Percentiles rank a stretch among this genome's conserved stretches.
Evolutionary conservation across 2,888 invertebrate species (phyloP).

Genomic region (Nemotelus nigrinus): DNA sequence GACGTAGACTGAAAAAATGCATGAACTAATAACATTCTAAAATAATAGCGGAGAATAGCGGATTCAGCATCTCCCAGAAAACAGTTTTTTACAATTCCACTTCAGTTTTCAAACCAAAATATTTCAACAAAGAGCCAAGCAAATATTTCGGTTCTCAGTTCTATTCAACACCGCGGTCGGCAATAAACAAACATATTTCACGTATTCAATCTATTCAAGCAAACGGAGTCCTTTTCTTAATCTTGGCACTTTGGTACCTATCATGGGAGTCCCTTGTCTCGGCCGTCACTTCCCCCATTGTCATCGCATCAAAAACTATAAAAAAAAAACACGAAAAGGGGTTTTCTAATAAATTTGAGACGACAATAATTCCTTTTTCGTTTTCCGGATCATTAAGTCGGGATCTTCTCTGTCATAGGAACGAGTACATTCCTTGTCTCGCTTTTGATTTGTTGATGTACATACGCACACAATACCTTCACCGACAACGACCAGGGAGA

Average conservation of each 20-base stretch:
- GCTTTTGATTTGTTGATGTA: constrained; percentile 40
- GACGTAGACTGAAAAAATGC: too few relatives aligned
- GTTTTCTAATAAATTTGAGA: constrained; percentile 39
- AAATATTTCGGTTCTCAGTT: too few relatives aligned
- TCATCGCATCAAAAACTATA: neutral
- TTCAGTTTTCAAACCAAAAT: too few relatives aligned
- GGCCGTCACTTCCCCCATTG: neutral
- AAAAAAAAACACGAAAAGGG: constrained; percentile 28
- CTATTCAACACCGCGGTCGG: neutral
- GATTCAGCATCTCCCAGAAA: too few relatives aligned
- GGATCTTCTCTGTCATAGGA: constrained; percentile 11
- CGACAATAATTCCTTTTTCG: constrained; percentile 42
- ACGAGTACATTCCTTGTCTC: constrained; percentile 21
- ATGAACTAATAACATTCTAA: too few relatives aligned
- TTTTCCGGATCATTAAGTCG: constrained; percentile 41
- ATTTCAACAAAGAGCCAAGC: too few relatives aligned
- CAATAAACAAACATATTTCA: constrained; percentile 27
- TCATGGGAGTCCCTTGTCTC: neutral
- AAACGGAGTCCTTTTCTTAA: neutral
- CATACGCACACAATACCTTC: constrained; percentile 22
- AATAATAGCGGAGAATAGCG: too few relatives aligned
- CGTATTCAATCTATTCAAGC: constrained; percentile 1
- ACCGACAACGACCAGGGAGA: constrained; percentile 21
- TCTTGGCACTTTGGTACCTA: neutral
- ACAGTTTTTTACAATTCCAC: too few relatives aligned